Evolutionary conservation across 2,888 invertebrate genomes (phyloP).

Genomic region (Mactromeris polynyma): DNA sequence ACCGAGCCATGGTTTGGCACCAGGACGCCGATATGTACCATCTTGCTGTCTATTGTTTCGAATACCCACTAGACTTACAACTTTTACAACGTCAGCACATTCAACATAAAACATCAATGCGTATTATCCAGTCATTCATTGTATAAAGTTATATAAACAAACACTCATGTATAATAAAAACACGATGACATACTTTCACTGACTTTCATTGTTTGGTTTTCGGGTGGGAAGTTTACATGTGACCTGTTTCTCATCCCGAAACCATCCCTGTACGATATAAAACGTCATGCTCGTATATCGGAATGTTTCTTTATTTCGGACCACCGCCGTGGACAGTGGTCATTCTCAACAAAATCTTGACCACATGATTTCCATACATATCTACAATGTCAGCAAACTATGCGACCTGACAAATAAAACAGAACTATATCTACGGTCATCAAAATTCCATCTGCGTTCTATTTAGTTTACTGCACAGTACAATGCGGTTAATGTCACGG

Average conservation of each 20-base stretch:
- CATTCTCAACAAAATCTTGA: slow-evolving; percentile 19
- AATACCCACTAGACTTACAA: too few species aligned
- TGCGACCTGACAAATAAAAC: slow-evolving; percentile 28
- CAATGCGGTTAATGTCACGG: background rate
- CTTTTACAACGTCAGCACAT: too few species aligned
- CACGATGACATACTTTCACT: background rate
- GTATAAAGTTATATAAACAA: background rate
- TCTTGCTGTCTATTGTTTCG: too few species aligned
- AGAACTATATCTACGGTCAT: slow-evolving; percentile 20
- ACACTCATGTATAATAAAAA: background rate
- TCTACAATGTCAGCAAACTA: slow-evolving; percentile 29
- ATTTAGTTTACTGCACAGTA: background rate
- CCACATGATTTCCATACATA: slow-evolving; percentile 32
- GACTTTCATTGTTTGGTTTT: background rate
- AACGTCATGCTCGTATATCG: background rate
- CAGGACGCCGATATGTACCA: too few species aligned
- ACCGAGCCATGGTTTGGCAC: too few species aligned
- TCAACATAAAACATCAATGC: background rate
- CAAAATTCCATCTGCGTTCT: slow-evolving; percentile 18
- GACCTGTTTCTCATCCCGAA: background rate
- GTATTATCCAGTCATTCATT: background rate
- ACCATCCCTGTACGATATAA: background rate
- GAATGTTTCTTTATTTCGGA: slow-evolving; percentile 39
- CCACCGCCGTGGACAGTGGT: slow-evolving; percentile 32
- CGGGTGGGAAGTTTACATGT: background rate